These are phyloP conservation scores for Drosophila ambigua DNA, from an alignment of 1,140 invertebrate species.

Conservation along the genomic window DNA sequence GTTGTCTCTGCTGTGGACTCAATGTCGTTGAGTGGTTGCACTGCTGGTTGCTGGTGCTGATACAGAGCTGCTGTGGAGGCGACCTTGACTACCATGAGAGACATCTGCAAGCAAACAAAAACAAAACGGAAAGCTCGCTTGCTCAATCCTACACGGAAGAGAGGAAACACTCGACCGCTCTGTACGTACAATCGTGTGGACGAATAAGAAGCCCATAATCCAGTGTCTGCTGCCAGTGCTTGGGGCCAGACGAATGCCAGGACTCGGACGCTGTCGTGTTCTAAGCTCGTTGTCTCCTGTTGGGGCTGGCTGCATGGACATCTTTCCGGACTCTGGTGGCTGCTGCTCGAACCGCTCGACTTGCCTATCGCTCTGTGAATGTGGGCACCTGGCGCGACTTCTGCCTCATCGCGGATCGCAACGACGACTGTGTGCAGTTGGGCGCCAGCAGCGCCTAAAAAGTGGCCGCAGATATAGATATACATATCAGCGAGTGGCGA, in stretches of 20 bases:
- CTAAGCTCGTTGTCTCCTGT: conserved; percentile 37
- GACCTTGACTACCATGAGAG: conserved; percentile 81
- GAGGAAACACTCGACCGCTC: not conserved
- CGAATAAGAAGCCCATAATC: conserved; percentile 69
- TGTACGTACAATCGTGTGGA: conserved; percentile 73
- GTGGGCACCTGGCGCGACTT: conserved; percentile 62
- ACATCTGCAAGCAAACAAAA: conserved; percentile 60
- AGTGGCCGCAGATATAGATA: conserved; percentile 49
- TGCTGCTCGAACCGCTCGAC: conserved; percentile 44
- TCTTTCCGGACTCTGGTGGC: conserved; percentile 47
- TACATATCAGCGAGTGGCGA: conserved; percentile 34
- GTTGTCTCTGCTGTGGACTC: conserved; percentile 39
- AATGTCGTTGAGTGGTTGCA: conserved; percentile 54
- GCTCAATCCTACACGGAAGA: no score
- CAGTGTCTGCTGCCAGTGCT: conserved; percentile 27
- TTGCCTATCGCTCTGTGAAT: conserved; percentile 47
- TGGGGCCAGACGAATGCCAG: not conserved
- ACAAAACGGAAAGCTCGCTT: not conserved
- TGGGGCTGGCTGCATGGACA: conserved; percentile 56
- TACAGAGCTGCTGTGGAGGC: conserved; percentile 71
- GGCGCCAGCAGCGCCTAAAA: conserved; percentile 71
- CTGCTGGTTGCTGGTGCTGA: conserved; percentile 64
- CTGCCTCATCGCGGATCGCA: conserved; percentile 80
- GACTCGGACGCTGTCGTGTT: conserved; percentile 45
- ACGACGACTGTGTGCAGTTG: conserved; percentile 71